These are phyloP conservation scores for Poecilia picta DNA, from an alignment of 2,797 vertebrate species.

Conservation along the genomic window DNA sequence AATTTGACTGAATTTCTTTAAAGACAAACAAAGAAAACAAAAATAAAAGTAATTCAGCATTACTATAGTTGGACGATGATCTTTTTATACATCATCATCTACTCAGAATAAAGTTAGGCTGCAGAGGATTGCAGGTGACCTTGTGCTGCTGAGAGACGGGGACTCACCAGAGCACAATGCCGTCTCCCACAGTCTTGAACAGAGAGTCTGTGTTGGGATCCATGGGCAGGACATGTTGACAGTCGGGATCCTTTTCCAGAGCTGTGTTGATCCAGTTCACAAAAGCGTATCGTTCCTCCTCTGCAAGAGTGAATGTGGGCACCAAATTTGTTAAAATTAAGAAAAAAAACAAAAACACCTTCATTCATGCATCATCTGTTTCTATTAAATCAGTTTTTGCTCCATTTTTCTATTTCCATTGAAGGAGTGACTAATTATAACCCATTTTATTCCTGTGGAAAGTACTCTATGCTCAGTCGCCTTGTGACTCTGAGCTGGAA, in stretches of 20 bases:
- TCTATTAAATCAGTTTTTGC: neutral
- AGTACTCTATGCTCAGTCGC: neutral
- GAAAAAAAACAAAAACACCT: neutral
- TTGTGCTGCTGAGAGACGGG: constrained; percentile 9
- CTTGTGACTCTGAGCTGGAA: neutral
- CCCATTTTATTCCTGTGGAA: neutral
- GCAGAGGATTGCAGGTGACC: constrained; percentile 14
- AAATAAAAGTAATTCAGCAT: neutral
- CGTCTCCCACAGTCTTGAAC: constrained; percentile 91
- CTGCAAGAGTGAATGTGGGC: constrained; percentile 69
- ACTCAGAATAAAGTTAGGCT: constrained; percentile 3
- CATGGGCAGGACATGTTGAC: constrained; percentile 92
- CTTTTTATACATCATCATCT: neutral
- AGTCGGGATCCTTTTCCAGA: constrained; percentile 92
- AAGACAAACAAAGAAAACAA: neutral
- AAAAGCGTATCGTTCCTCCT: constrained; percentile 97
- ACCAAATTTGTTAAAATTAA: constrained; percentile 3
- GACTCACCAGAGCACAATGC: constrained; percentile 94
- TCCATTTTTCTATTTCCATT: neutral
- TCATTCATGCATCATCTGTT: neutral
- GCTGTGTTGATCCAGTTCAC: constrained; percentile 99
- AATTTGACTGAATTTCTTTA: neutral
- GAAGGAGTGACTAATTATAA: neutral
- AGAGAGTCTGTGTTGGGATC: constrained; percentile 91
- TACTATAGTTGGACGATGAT: neutral